Evolutionary conservation across 2,888 invertebrate species (phyloP), one percentile per base, ranked within the genome.

Genomic region (Diaphora mendica): DNA sequence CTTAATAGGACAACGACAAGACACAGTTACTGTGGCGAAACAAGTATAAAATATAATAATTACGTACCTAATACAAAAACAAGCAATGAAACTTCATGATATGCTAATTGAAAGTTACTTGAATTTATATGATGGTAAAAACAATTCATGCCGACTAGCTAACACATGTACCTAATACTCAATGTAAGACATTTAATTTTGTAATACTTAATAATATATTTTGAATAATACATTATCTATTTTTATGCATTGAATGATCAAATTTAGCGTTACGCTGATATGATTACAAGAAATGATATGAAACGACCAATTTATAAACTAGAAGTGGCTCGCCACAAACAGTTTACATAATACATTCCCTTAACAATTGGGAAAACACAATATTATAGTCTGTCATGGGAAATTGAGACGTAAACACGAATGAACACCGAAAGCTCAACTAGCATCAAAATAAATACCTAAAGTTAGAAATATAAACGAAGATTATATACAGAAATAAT

Each of bases 401-500:
- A 82, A 87, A 88, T 89, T 86, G 89, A 91, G 85, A 91, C 87
- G 81, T 85, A 84, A 86, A 86, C 85, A 88, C 85, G 82, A 88
- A 83, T 87, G 84, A 90, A 93, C 91, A 92, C 86, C 87, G 84
- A 92, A 93, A 93, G 93, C 93, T 91, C 90, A 86, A 87, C 91
- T 90, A 92, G 86, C 88, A 88, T 91, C 88, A 83, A 91, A 94
- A 95, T 95, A 95, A 95, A 95, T 95, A 92, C 91, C 91, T 94
- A 94, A 81, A 90, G 89, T 91, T 92, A 87, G 82, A 86, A 81
- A 92, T 90, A 89, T 89, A 89, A 83, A 90, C 86, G 85, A 91
- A 82, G 78, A 83, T 79, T 89, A 95, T 95, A 89, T 95, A 95
- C 91, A 93, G 84, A 90, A 88, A 85, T 87, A 83, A 89, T 87